Evolutionary conservation across 2,113 vertebrate species (phyloP), one percentile per base, ranked within the genome.

Genomic region (Nematolebias whitei): DNA sequence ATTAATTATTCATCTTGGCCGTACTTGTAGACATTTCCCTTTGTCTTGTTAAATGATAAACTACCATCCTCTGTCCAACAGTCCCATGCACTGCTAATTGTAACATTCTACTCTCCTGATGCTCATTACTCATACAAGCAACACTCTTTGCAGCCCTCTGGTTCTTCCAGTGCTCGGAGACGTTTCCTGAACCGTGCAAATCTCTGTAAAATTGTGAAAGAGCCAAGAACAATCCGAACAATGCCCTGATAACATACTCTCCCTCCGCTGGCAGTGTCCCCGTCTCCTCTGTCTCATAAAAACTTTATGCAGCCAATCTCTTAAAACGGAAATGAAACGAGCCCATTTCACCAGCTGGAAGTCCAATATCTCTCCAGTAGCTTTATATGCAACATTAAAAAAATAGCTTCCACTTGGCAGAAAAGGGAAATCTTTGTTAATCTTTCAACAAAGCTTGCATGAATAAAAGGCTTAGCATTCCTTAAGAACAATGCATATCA

Each of bases 401-500:
- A 62, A 53, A 67, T 20, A 15, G 41, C 68, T 65, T 60, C 63
- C 53, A 59, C 66, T 84, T 68, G 66, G 73, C 54, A 43, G 69
- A 60, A 85, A 83, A 71, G 32, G 60, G 50, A 77, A 87, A 80
- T 84, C 75, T 63, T 64, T 85, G 81, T 86, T 83, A 90, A 89
- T 83, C 71, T 80, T 87, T 85, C 14, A 74, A 55, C 54, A 78
- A 88, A 78, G 52, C 72, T 76, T 68, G 61, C 73, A 83, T 63
- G 86, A 88, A 88, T 29, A 4, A 29, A 29, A 29, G 3, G 26
- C n/a, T n/a, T n/a, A n/a, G n/a, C n/a, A n/a, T n/a, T n/a, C n/a
- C n/a, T n/a, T n/a, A n/a, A n/a, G n/a, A 29, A 29, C 3, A 29
- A 4, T 29, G 26, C 26, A 29, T 29, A 29, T 29, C 26, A 29